Base-by-base conservation (phyloP, 2,797 vertebrate genomes). In the Gallinago solitaria region DNA sequence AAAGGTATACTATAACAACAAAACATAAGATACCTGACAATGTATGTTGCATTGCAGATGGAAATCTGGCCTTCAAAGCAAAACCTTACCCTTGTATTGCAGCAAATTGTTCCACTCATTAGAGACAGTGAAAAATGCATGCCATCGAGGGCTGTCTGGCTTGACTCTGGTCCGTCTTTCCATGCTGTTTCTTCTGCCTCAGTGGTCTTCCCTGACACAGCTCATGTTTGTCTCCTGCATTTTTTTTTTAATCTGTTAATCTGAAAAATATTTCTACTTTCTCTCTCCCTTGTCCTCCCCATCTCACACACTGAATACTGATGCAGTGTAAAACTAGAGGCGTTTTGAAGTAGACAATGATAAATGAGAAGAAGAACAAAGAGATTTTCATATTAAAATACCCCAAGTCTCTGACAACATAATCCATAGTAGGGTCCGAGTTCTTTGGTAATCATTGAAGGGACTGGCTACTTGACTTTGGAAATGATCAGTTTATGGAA, bases 61-160 rank as follows among this genome's bases (percentile, higher is more conserved):
- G 41, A 59, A 83, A 91, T 81, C 73, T 83, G 61, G 12, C 41
- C 30, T 86, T 86, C 6, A 24, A 32, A 79, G 69, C 17, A 71
- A 37, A 90, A 37, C 59, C 24, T 86, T 84, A 75, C 45, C 75
- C 28, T 70, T 68, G 32, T 37, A 18, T 13, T 54, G 54, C 75
- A 79, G 56, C 53, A 53, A 18, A 79, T 63, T 33, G 20, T 63
- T 48, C 19, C 28, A 3, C 13, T 82, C 39, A 54, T 79, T 74
- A 78, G 63, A 73, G 80, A 67, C n/a, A 20, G 28, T 43, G 28
- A 43, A 76, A 67, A 77, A 73, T 35, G 21, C 30, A 5, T 33
- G 78, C n/a, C 9, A 0, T 32, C 0, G 19, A 6, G 65, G 47
- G 24, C 60, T 71, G 27, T 1, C 10, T 65, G 68, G 5, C n/a